These are phyloP conservation scores for Meta bourneti DNA, from an alignment of 2,888 invertebrate genomes.

Conservation along the genomic window DNA sequence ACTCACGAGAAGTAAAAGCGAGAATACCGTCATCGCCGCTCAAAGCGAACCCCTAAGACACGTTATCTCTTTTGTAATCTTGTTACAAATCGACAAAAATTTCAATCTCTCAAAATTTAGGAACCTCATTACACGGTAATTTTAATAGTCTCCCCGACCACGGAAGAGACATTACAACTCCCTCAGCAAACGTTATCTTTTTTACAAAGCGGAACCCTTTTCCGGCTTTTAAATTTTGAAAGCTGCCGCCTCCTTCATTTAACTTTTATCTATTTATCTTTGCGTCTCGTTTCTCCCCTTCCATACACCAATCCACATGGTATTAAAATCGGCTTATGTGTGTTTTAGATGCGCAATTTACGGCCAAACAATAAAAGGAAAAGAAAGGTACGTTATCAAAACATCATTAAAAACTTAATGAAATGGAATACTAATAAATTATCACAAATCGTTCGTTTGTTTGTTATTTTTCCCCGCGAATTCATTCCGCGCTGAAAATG, in stretches of 20 bases:
- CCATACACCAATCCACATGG: background rate
- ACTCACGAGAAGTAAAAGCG: too few species aligned
- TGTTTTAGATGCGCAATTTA: constrained; percentile 32
- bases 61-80: background rate
- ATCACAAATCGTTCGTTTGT: constrained; percentile 12
- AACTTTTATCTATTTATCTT: constrained; percentile 51
- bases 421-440: constrained; percentile 46
- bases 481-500: constrained; percentile 17
- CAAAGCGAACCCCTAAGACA: too few species aligned
- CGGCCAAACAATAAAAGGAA: constrained; percentile 22
- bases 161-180: constrained; percentile 1
- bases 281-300: background rate
- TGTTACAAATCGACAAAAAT: background rate
- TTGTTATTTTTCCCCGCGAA: constrained; percentile 2
- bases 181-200: constrained; percentile 34
- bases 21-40: too few species aligned
- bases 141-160: constrained; percentile 21
- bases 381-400: constrained; percentile 31
- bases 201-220: background rate
- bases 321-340: constrained; percentile 26
- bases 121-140: constrained; percentile 3
- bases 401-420: constrained; percentile 50
- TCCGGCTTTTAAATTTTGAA: constrained; percentile 34
- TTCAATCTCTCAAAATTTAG: background rate
- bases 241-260: background rate